Percentiles rank a stretch among this genome's conserved stretches.
These are phyloP conservation scores for Diphyllodes magnificus DNA, from an alignment of 2,113 vertebrate genomes.

Conservation along the genomic window DNA sequence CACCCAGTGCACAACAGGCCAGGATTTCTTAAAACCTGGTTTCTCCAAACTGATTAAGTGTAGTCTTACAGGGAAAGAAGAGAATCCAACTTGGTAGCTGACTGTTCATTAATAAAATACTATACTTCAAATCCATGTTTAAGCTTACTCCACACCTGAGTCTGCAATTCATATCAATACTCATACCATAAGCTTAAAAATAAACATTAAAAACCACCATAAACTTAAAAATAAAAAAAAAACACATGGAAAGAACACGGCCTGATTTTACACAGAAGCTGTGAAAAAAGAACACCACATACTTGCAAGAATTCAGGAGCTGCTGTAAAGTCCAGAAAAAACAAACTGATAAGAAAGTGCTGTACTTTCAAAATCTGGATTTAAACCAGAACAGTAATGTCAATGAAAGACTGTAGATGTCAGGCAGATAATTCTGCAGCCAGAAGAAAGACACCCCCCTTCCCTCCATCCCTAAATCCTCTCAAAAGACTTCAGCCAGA, in stretches of 20 bases:
- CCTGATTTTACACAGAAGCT: not conserved
- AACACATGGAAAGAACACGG: not conserved
- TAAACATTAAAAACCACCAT: not conserved
- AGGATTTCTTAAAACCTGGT: not conserved
- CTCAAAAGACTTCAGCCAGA: not conserved
- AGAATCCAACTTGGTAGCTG: not conserved
- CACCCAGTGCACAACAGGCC: not conserved
- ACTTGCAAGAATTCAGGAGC: not conserved
- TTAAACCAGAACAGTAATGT: not conserved
- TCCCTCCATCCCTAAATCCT: not conserved
- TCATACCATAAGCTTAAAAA: not conserved
- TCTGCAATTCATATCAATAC: not conserved
- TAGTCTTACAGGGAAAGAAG: not conserved
- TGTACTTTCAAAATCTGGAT: not conserved
- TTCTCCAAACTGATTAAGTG: not conserved
- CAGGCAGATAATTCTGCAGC: not conserved
- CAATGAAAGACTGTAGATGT: slow-evolving; percentile 26
- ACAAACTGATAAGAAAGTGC: not conserved
- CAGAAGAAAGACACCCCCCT: not conserved
- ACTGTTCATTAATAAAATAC: not conserved
- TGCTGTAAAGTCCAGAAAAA: not conserved
- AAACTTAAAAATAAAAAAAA: not conserved
- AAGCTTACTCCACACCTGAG: not conserved
- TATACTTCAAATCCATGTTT: not conserved
- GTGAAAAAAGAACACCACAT: not conserved